phyloP scores from a whole-genome alignment of 2,797 vertebrate species.

The Euthynnus affinis region DNA sequence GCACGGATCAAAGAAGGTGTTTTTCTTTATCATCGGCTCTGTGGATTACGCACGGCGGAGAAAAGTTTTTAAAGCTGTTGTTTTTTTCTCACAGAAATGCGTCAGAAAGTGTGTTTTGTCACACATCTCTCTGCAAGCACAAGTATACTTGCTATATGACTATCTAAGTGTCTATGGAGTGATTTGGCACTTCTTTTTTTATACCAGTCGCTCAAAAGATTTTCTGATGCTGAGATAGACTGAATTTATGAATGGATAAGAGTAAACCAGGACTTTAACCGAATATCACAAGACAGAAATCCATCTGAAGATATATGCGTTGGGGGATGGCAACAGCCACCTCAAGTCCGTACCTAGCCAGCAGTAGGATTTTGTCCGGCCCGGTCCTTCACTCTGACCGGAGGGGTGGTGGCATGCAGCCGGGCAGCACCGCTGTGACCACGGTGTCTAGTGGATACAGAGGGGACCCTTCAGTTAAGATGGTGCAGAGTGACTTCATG shows the following conservation, averaged over 20 bases:
- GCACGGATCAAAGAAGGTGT: conserved; percentile 44
- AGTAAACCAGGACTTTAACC: conserved; percentile 28
- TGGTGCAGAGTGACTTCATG: conserved; percentile 98
- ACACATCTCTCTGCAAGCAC: not conserved
- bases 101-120: not conserved
- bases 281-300: conserved; percentile 57
- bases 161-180: conserved; percentile 39
- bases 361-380: conserved; percentile 92
- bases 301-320: conserved; percentile 74
- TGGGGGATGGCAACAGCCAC: conserved; percentile 94
- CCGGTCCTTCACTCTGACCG: conserved; percentile 93
- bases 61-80: conserved; percentile 70
- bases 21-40: conserved; percentile 46
- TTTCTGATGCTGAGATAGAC: conserved; percentile 5
- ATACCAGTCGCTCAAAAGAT: not conserved
- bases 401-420: conserved; percentile 92
- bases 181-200: conserved; percentile 31
- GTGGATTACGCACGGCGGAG: conserved; percentile 70
- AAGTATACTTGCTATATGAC: not conserved
- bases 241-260: conserved; percentile 65
- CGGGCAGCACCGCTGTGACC: conserved; percentile 91
- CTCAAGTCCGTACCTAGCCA: conserved; percentile 94
- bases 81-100: conserved; percentile 51
- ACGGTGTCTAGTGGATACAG: conserved; percentile 92
- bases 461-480: conserved; percentile 93